phyloP scores from a whole-genome alignment of 2,797 vertebrate genomes.

The Chromobotia macracanthus region DNA sequence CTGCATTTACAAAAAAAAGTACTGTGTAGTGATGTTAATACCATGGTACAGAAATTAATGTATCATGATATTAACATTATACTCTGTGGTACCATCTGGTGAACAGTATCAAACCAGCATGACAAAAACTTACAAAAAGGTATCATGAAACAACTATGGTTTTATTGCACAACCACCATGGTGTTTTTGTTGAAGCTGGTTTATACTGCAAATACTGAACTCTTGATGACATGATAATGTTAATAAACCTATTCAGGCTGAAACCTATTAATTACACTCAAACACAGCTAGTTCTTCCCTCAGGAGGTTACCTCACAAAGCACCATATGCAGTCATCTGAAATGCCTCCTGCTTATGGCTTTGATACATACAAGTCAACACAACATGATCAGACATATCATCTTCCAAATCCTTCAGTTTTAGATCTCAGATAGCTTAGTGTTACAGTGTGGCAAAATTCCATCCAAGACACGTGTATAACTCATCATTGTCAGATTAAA shows the following conservation, averaged over 20 bases:
- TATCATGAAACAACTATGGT: background rate
- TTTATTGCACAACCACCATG: background rate
- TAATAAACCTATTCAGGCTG: slow-evolving; percentile 70
- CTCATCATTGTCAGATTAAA: background rate
- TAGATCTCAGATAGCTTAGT: background rate
- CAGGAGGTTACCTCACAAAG: slow-evolving; percentile 64
- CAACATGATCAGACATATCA: background rate
- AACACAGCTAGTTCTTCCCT: slow-evolving; percentile 67
- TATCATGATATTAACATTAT: too few species aligned
- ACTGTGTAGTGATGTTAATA: too few species aligned
- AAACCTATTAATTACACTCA: slow-evolving; percentile 69
- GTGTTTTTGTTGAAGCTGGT: slow-evolving; percentile 64
- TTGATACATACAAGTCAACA: background rate
- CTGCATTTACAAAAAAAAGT: too few species aligned
- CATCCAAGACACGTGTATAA: background rate
- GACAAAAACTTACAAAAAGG: too few species aligned
- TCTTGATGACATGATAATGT: slow-evolving; percentile 76
- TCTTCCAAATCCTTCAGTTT: background rate
- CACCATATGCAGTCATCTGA: slow-evolving; percentile 63
- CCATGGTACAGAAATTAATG: too few species aligned
- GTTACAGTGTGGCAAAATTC: background rate
- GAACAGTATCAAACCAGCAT: too few species aligned
- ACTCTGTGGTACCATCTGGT: too few species aligned
- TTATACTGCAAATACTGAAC: slow-evolving; percentile 72
- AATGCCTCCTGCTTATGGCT: slow-evolving; percentile 54